A percentile compares a stretch with the other conserved stretches of the same genome.
phyloP scores from a whole-genome alignment of 2,888 invertebrate species.

The Mesodorylaimus sp. region DNA sequence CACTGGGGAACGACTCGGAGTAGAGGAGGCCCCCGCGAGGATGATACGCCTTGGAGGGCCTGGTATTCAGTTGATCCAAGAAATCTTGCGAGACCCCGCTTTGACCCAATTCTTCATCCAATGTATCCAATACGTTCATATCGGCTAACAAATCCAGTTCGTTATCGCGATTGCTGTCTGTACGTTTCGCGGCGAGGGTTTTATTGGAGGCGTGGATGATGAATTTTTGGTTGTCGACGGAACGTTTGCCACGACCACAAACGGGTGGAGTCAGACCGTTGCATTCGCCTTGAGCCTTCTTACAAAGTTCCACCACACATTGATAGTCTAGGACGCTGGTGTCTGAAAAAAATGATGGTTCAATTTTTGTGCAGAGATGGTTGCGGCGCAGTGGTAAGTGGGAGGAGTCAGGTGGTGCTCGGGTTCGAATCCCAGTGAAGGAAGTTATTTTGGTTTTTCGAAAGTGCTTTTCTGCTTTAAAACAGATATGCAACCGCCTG shows the following conservation, averaged over 20 bases:
- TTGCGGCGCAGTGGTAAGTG: no score
- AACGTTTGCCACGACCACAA: slow-evolving; percentile 15
- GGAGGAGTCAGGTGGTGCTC: no score
- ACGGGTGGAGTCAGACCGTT: slow-evolving; percentile 21
- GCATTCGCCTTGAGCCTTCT: slow-evolving; percentile 20
- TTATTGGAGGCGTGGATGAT: neutral
- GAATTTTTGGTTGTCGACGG: slow-evolving; percentile 1
- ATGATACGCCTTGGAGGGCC: no score
- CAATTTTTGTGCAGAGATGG: no score
- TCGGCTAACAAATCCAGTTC: slow-evolving; percentile 14
- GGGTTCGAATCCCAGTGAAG: no score
- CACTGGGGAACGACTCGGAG: neutral
- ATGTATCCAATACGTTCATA: slow-evolving; percentile 14
- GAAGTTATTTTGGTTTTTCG: no score
- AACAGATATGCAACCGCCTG: no score
- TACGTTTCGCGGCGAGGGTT: no score
- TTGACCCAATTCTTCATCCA: slow-evolving; percentile 8
- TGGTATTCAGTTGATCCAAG: slow-evolving; percentile 2
- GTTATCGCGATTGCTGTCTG: neutral
- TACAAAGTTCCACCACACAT: slow-evolving; percentile 23
- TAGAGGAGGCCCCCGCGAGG: no score
- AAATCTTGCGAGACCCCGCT: neutral
- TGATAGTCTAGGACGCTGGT: slow-evolving; percentile 22
- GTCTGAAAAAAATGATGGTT: no score
- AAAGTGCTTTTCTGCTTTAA: no score